Evolutionary conservation across 2,888 invertebrate genomes (phyloP).

Genomic region (Eupsilia transversa): DNA sequence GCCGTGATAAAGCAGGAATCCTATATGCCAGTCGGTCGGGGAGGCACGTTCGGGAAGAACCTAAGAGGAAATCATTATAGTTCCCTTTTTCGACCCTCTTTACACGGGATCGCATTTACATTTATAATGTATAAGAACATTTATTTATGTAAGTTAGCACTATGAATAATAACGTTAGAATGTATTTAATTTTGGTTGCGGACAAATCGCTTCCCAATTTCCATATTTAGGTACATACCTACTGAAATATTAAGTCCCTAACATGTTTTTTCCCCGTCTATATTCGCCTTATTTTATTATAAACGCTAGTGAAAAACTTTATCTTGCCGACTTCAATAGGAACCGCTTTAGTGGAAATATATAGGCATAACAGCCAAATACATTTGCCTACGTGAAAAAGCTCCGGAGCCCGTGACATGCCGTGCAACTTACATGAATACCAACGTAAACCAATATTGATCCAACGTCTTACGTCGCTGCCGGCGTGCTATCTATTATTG

Average conservation of each 20-base stretch:
- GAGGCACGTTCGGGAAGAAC: slow-evolving; percentile 16
- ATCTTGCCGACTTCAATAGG: not conserved
- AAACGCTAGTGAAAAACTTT: not conserved
- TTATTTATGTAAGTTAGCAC: slow-evolving; percentile 33
- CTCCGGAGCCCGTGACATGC: slow-evolving; percentile 28
- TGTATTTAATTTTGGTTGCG: not conserved
- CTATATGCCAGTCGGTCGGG: slow-evolving; percentile 7
- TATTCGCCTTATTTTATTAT: not conserved
- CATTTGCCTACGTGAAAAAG: slow-evolving; percentile 23
- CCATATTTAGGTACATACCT: not conserved
- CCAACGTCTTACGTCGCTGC: slow-evolving; percentile 73
- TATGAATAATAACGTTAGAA: slow-evolving; percentile 11
- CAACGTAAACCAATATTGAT: slow-evolving; percentile 76
- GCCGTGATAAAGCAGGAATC: slow-evolving; percentile 35
- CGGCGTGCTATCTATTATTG: slow-evolving; percentile 61
- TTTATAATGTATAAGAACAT: slow-evolving; percentile 16
- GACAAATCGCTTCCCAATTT: not conserved
- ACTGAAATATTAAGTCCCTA: no score
- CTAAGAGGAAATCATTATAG: slow-evolving; percentile 28
- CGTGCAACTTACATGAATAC: slow-evolving; percentile 55
- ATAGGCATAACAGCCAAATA: not conserved
- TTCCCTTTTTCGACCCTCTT: slow-evolving; percentile 13
- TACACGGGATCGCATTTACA: slow-evolving; percentile 10
- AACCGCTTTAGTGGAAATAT: not conserved
- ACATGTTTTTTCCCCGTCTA: not conserved